These are phyloP conservation scores for Pseudomyrmex concolor DNA, from an alignment of 1,140 invertebrate species.

Conservation along the genomic window DNA sequence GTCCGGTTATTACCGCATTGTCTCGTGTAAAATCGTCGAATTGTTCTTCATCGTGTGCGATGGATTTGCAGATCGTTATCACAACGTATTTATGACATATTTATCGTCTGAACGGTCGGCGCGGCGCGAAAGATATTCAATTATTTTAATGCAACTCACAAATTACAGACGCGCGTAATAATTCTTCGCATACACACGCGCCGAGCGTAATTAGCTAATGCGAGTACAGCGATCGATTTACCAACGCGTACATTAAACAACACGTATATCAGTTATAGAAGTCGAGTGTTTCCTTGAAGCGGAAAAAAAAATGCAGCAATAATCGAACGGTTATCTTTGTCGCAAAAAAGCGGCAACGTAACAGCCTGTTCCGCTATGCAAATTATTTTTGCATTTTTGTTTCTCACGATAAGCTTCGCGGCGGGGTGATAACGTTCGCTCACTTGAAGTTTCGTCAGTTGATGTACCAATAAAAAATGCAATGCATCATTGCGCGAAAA, in stretches of 20 bases:
- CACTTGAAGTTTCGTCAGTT: neutral
- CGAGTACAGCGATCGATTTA: conserved; percentile 23
- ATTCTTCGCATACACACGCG: neutral
- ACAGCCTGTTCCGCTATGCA: neutral
- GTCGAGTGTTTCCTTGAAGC: conserved; percentile 9
- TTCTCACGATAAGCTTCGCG: too few relatives aligned
- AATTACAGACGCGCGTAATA: neutral
- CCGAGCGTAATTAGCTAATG: conserved; percentile 47
- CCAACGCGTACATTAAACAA: neutral
- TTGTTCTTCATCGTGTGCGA: neutral
- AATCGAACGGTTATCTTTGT: neutral
- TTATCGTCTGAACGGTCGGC: neutral
- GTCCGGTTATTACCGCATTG: neutral
- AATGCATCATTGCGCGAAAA: too few relatives aligned
- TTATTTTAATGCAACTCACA: conserved; percentile 29
- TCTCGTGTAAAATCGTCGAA: neutral
- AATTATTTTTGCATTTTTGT: neutral
- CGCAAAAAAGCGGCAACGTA: neutral
- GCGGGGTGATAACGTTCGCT: neutral
- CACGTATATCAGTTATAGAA: neutral
- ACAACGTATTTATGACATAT: neutral
- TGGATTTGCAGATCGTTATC: neutral
- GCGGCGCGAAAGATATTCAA: neutral
- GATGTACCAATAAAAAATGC: neutral
- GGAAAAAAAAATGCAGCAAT: neutral